phyloP scores from a whole-genome alignment of 2,113 vertebrate species.

The Siphamia tubifer region DNA sequence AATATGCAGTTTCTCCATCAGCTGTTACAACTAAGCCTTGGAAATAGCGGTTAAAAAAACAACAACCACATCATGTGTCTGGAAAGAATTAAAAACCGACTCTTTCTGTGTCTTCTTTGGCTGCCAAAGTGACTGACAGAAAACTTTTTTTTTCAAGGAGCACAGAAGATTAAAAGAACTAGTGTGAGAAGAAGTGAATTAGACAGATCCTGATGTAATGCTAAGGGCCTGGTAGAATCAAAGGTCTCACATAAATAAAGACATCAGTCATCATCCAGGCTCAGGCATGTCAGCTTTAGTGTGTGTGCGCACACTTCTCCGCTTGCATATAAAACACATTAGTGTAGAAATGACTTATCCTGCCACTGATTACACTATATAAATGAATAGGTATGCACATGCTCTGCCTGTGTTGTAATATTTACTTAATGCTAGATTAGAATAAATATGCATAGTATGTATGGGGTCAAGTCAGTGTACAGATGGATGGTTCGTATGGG shows the following conservation, averaged over 20 bases:
- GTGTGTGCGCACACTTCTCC: neutral
- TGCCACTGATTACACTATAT: too few species aligned
- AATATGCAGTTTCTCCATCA: neutral
- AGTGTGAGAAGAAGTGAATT: neutral
- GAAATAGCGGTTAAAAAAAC: neutral
- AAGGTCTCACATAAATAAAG: neutral
- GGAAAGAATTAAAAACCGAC: neutral
- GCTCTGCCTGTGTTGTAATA: too few species aligned
- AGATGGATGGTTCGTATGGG: too few species aligned
- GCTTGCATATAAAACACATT: neutral
- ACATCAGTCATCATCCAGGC: neutral
- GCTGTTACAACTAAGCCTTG: neutral
- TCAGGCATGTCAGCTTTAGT: neutral
- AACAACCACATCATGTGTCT: neutral
- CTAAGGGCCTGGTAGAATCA: neutral
- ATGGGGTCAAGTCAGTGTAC: too few species aligned
- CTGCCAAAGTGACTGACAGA: too few species aligned
- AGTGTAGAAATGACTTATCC: conserved; percentile 9
- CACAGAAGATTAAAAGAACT: neutral
- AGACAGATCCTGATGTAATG: neutral
- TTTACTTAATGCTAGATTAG: too few species aligned
- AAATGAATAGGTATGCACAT: too few species aligned
- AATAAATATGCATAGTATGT: too few species aligned
- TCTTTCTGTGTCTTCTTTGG: neutral
- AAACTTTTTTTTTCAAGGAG: too few species aligned